A percentile compares a stretch with the other conserved stretches of the same genome.
These are phyloP conservation scores for Menura novaehollandiae DNA, from an alignment of 2,113 vertebrate genomes.

Conservation along the genomic window DNA sequence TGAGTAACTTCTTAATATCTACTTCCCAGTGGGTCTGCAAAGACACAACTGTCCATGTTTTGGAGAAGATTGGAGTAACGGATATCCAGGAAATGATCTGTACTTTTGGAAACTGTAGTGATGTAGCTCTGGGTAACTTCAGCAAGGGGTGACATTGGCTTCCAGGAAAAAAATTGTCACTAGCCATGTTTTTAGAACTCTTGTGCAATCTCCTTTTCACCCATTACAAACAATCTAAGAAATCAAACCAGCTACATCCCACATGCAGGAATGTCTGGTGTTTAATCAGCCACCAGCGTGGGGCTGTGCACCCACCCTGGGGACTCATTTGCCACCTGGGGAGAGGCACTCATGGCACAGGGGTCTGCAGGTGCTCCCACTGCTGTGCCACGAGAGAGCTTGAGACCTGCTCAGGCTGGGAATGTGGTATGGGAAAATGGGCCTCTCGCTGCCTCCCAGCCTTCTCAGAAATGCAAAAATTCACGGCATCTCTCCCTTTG, in stretches of 20 bases:
- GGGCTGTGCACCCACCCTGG: not conserved
- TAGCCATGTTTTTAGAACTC: not conserved
- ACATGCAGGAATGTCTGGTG: not conserved
- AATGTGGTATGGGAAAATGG: not conserved
- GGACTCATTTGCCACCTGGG: not conserved
- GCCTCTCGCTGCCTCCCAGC: not conserved
- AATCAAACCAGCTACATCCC: not conserved
- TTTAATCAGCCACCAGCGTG: not conserved
- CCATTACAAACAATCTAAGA: not conserved
- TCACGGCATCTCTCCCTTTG: not conserved
- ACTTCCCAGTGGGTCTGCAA: not conserved
- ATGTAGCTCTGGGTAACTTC: not conserved
- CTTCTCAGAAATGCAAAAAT: not conserved
- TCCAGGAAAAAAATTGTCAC: not conserved
- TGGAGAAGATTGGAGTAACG: not conserved
- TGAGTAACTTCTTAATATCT: not conserved
- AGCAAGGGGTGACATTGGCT: not conserved
- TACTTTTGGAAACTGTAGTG: not conserved
- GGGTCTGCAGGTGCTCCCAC: not conserved
- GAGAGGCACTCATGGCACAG: not conserved
- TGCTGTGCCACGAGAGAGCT: not conserved
- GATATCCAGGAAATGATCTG: not conserved
- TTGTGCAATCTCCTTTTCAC: not conserved
- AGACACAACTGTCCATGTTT: not conserved
- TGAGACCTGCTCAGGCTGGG: not conserved